Evolutionary conservation across 2,888 invertebrate species (phyloP).

Genomic region (Mythimna loreyi): DNA sequence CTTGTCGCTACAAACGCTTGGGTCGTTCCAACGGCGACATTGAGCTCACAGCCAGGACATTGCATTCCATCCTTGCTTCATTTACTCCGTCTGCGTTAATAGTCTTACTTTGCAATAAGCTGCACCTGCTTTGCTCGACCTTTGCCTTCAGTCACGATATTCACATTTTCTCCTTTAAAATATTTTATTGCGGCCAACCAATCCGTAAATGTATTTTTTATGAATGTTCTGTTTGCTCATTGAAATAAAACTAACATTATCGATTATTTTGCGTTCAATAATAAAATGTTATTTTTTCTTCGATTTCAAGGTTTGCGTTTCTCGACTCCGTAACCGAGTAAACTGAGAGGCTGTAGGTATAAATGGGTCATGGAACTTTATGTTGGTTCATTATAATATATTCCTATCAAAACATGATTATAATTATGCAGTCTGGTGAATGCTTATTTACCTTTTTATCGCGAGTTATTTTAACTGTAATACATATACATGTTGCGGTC

Average conservation of each 20-base stretch:
- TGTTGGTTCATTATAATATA: slow-evolving; percentile 16
- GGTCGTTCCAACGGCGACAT: slow-evolving; percentile 27
- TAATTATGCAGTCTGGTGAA: slow-evolving; percentile 11
- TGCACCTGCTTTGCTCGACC: slow-evolving; percentile 58
- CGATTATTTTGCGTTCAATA: slow-evolving; percentile 22
- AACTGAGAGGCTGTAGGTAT: slow-evolving; percentile 24
- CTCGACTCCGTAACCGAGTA: neutral
- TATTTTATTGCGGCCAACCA: slow-evolving; percentile 36
- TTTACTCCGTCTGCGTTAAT: slow-evolving; percentile 42
- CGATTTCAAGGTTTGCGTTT: neutral
- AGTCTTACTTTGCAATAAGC: slow-evolving; percentile 53
- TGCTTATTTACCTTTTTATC: slow-evolving; percentile 42
- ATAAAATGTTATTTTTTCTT: slow-evolving; percentile 25
- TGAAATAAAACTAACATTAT: slow-evolving; percentile 37
- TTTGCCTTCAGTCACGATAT: slow-evolving; percentile 64
- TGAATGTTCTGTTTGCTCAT: slow-evolving; percentile 27
- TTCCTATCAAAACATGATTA: slow-evolving; percentile 19
- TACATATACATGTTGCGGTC: slow-evolving; percentile 38
- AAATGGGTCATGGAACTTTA: slow-evolving; percentile 34
- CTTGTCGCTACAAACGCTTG: slow-evolving; percentile 1
- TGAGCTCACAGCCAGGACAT: slow-evolving; percentile 28
- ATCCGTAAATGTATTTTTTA: slow-evolving; percentile 39
- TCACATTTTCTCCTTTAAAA: slow-evolving; percentile 57
- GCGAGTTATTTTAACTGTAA: slow-evolving; percentile 27
- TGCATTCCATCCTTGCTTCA: slow-evolving; percentile 54